phyloP scores from a whole-genome alignment of 1,140 invertebrate species.

The Ectropis grisescens region DNA sequence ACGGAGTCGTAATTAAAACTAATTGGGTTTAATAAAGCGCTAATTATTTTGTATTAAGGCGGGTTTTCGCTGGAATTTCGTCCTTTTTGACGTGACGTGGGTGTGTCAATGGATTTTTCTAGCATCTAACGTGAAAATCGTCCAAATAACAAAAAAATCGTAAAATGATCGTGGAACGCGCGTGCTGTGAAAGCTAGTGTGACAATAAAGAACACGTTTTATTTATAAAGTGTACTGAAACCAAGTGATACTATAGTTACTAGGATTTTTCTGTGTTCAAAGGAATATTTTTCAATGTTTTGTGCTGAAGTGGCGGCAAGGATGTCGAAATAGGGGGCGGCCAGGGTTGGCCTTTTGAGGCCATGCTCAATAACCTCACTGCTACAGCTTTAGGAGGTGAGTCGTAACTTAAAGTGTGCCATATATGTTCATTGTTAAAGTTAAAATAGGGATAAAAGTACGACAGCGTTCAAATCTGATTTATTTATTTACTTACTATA shows the following conservation, averaged over 20 bases:
- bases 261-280: neutral
- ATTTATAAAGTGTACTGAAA: too few species aligned
- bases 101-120: slow-evolving; percentile 23
- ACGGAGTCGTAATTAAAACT: slow-evolving; percentile 62
- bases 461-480: too few species aligned
- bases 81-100: slow-evolving; percentile 27
- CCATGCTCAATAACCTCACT: slow-evolving; percentile 65
- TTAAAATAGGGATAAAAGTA: too few species aligned
- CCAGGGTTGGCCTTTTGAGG: slow-evolving; percentile 60
- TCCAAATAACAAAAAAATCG: too few species aligned
- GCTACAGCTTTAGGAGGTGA: slow-evolving; percentile 60
- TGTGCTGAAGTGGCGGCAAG: slow-evolving; percentile 23
- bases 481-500: too few species aligned
- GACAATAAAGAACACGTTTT: too few species aligned
- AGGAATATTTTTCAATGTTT: slow-evolving; percentile 17
- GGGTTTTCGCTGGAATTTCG: slow-evolving; percentile 41
- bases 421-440: too few species aligned
- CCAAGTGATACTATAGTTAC: neutral
- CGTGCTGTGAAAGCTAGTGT: too few species aligned
- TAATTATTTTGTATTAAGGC: slow-evolving; percentile 63
- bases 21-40: slow-evolving; percentile 60
- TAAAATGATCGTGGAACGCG: too few species aligned
- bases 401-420: slow-evolving; percentile 4
- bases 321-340: slow-evolving; percentile 61
- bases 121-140: too few species aligned